A percentile compares a stretch with the other conserved stretches of the same genome.
phyloP scores from a whole-genome alignment of 2,113 vertebrate species.

The Reinhardtius hippoglossoides region DNA sequence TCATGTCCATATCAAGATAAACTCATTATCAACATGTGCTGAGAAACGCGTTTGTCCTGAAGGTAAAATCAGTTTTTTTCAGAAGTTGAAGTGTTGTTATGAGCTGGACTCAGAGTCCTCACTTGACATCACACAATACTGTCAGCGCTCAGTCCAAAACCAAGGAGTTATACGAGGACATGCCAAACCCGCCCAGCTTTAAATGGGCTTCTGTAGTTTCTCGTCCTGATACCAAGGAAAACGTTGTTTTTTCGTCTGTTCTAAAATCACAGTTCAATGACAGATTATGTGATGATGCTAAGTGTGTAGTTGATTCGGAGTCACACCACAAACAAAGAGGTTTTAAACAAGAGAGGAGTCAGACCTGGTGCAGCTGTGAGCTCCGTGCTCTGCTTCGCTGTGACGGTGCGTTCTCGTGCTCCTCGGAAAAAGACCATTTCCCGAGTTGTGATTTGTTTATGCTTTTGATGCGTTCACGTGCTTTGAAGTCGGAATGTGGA shows the following conservation, averaged over 20 bases:
- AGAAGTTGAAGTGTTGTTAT: too few species aligned
- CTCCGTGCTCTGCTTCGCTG: background rate
- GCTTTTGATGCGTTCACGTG: background rate
- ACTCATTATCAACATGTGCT: too few species aligned
- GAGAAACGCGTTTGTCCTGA: too few species aligned
- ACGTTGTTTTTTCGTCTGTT: background rate
- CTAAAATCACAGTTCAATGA: background rate
- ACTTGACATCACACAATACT: too few species aligned
- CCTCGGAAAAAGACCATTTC: background rate
- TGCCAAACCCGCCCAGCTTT: too few species aligned
- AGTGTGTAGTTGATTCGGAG: background rate
- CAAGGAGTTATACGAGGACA: too few species aligned
- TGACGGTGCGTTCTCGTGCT: background rate
- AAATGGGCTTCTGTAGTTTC: too few species aligned
- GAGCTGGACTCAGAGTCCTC: too few species aligned
- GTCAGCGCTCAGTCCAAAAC: too few species aligned
- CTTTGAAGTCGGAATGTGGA: background rate
- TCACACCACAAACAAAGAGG: background rate
- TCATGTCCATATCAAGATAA: too few species aligned
- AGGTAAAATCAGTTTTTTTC: too few species aligned
- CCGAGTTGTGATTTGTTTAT: background rate
- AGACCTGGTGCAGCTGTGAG: constrained; percentile 28
- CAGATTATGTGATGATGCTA: background rate
- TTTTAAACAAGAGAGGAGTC: constrained; percentile 8
- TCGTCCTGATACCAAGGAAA: background rate